These are phyloP conservation scores for Hypomecis atomaria DNA, from an alignment of 2,888 invertebrate genomes.

Conservation along the genomic window DNA sequence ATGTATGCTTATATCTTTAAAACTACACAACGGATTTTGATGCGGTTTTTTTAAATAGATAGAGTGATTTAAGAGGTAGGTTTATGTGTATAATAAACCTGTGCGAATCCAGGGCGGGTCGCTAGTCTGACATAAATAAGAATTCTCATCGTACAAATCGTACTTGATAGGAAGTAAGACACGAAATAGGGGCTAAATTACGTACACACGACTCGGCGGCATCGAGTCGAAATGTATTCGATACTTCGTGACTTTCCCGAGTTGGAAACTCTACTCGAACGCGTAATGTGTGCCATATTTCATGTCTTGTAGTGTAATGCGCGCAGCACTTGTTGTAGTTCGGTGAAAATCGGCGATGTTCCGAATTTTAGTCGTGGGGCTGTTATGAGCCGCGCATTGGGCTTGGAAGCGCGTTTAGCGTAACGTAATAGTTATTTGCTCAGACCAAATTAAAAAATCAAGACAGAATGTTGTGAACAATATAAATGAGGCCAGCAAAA, in stretches of 20 bases:
- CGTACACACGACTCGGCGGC: constrained; percentile 40
- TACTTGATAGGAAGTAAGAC: constrained; percentile 1
- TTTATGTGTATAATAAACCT: no score
- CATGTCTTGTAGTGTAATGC: constrained; percentile 28
- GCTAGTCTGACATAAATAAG: no score
- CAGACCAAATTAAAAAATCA: no score
- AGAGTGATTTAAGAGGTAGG: no score
- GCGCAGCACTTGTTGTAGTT: constrained; percentile 32
- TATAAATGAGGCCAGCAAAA: no score
- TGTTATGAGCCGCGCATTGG: neutral
- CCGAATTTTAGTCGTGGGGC: constrained; percentile 2
- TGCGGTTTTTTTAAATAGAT: no score
- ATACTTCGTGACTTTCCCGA: constrained; percentile 44
- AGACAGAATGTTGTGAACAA: no score
- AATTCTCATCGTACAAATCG: no score
- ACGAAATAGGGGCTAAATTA: constrained; percentile 32
- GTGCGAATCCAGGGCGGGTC: no score
- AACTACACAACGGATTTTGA: no score
- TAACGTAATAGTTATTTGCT: constrained; percentile 1
- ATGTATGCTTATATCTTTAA: no score
- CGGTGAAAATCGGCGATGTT: constrained; percentile 12
- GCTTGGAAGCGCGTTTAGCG: constrained; percentile 1
- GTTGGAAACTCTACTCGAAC: constrained; percentile 29
- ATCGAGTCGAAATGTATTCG: constrained; percentile 43
- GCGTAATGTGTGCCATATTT: constrained; percentile 31